Percentiles rank a stretch among this genome's conserved stretches.
These are phyloP conservation scores for Anthophora plumipes DNA, from an alignment of 2,888 invertebrate genomes.

Conservation along the genomic window DNA sequence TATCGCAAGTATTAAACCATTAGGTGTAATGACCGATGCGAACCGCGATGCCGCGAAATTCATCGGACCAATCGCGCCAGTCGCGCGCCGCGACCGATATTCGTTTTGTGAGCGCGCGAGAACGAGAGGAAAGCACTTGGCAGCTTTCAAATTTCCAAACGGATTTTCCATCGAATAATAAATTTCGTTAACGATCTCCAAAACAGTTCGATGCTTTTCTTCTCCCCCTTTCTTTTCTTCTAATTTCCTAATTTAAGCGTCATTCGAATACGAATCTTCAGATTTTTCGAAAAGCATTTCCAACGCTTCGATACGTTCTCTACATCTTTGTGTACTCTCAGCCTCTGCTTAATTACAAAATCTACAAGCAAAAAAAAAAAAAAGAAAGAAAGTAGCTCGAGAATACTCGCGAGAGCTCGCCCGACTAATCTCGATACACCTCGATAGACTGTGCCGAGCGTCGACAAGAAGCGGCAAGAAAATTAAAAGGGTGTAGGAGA, in stretches of 20 bases:
- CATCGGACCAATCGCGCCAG: constrained; percentile 62
- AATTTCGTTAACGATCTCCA: constrained; percentile 28
- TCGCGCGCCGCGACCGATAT: constrained; percentile 16
- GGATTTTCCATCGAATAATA: constrained; percentile 39
- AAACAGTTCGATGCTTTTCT: no score
- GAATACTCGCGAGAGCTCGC: neutral
- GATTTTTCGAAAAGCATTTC: no score
- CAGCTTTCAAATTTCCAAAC: constrained; percentile 38
- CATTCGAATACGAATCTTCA: no score
- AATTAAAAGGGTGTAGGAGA: constrained; percentile 45
- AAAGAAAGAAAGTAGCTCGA: no score
- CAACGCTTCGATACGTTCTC: no score
- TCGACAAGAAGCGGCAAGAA: constrained; percentile 37
- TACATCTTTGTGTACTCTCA: no score
- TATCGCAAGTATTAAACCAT: constrained; percentile 72
- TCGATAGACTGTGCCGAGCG: constrained; percentile 34
- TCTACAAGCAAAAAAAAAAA: neutral
- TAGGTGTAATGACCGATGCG: constrained; percentile 65
- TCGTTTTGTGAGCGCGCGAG: neutral
- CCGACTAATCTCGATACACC: constrained; percentile 39
- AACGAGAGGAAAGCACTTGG: neutral
- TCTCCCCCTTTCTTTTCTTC: neutral
- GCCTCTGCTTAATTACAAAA: no score
- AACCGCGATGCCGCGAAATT: constrained; percentile 50
- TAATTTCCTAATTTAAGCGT: no score